phyloP scores from a whole-genome alignment of 37 sponge, comb jelly and placozoan species.

The Bolinopsis microptera region DNA sequence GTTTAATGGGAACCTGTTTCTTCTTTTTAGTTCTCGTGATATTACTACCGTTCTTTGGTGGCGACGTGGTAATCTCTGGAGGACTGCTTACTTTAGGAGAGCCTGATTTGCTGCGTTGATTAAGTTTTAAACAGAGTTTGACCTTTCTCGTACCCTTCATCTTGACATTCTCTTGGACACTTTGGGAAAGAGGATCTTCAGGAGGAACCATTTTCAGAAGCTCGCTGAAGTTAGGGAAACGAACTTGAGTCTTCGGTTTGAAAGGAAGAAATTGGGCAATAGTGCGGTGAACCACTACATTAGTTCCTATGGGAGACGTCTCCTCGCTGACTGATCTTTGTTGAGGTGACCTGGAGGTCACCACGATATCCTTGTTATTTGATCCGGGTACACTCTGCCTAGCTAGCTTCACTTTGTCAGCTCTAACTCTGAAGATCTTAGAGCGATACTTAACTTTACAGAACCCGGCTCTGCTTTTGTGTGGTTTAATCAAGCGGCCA shows the following conservation, averaged over 20 bases:
- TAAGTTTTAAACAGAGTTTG: background rate
- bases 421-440: background rate
- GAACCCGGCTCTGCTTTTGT: background rate
- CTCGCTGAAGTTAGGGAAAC: background rate
- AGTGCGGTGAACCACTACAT: background rate
- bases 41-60: background rate
- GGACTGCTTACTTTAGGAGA: background rate
- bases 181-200: background rate
- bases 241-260: background rate
- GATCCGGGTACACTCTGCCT: background rate
- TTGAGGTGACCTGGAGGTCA: background rate
- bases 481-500: background rate
- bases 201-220: background rate
- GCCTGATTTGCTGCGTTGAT: background rate
- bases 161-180: background rate
- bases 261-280: background rate
- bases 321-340: background rate
- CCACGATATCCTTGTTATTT: too few species aligned
- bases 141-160: background rate
- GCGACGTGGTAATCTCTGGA: background rate
- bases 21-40: background rate
- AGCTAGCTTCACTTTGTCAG: background rate
- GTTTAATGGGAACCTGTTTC: background rate
- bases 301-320: background rate
- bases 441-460: background rate